Conservation (phyloP, 1,140 invertebrate genomes). For the Popillia japonica region DNA sequence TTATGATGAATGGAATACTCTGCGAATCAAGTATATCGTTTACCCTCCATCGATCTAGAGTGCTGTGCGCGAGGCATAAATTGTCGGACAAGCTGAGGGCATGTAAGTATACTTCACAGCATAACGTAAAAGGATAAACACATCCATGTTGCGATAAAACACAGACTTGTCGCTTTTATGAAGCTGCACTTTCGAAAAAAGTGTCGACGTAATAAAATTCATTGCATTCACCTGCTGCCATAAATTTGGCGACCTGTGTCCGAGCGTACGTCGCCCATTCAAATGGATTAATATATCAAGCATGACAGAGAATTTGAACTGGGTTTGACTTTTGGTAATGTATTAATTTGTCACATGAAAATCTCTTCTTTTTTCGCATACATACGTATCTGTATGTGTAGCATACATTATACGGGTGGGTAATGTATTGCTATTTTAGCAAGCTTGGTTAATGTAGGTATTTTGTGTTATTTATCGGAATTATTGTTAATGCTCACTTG, state of each 20-base stretch:
- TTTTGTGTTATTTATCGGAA: too few relatives aligned
- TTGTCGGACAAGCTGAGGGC: not conserved
- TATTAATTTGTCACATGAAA: not conserved
- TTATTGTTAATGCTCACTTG: too few relatives aligned
- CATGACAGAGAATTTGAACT: slow-evolving; percentile 3
- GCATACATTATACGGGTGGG: too few relatives aligned
- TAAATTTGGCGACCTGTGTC: slow-evolving; percentile 3
- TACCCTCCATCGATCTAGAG: not conserved
- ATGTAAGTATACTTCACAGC: not conserved
- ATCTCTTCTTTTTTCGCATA: too few relatives aligned
- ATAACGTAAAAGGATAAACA: not conserved
- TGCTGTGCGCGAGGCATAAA: not conserved
- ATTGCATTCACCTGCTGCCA: slow-evolving; percentile 12
- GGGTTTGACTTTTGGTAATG: not conserved
- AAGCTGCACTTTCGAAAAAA: slow-evolving; percentile 19
- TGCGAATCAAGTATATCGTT: slow-evolving; percentile 7
- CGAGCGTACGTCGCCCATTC: not conserved
- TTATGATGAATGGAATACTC: not conserved
- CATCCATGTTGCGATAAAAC: slow-evolving; percentile 2
- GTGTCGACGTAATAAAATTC: slow-evolving; percentile 27
- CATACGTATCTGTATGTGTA: too few relatives aligned
- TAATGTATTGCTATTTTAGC: too few relatives aligned
- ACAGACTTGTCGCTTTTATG: not conserved
- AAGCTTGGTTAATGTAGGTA: too few relatives aligned
- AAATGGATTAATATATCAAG: slow-evolving; percentile 17